Conservation (phyloP, 2,797 vertebrate species). For the Simalia tracyae region DNA sequence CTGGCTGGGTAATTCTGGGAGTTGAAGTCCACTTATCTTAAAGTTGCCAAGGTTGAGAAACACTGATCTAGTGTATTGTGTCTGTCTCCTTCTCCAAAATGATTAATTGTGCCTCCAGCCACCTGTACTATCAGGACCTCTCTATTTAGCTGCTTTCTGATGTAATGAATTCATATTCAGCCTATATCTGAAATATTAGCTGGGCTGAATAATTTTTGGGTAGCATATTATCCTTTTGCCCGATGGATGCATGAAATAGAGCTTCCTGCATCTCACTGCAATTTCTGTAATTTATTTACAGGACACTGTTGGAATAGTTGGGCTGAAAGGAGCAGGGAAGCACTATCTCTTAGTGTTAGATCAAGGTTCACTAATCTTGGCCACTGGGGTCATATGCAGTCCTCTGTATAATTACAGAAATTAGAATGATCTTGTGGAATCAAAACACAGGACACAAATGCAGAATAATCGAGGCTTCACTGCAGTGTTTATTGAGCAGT, state of each 20-base stretch:
- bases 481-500: too few relatives aligned
- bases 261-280: not conserved
- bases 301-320: not conserved
- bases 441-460: too few relatives aligned
- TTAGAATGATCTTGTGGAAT: not conserved
- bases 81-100: not conserved
- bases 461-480: too few relatives aligned
- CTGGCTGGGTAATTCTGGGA: too few relatives aligned
- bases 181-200: not conserved
- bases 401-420: not conserved
- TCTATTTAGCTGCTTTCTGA: not conserved
- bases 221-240: not conserved
- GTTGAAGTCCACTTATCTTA: too few relatives aligned
- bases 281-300: not conserved
- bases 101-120: not conserved
- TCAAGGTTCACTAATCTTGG: not conserved
- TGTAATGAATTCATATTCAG: not conserved
- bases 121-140: not conserved
- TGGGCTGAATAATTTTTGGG: not conserved
- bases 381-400: not conserved
- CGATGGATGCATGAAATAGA: not conserved
- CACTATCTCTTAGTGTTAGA: not conserved
- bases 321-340: not conserved
- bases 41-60: too few relatives aligned
- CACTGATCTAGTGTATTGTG: not conserved